These are phyloP conservation scores for Scyliorhinus canicula DNA, from an alignment of 2,797 vertebrate genomes.

Conservation along the genomic window DNA sequence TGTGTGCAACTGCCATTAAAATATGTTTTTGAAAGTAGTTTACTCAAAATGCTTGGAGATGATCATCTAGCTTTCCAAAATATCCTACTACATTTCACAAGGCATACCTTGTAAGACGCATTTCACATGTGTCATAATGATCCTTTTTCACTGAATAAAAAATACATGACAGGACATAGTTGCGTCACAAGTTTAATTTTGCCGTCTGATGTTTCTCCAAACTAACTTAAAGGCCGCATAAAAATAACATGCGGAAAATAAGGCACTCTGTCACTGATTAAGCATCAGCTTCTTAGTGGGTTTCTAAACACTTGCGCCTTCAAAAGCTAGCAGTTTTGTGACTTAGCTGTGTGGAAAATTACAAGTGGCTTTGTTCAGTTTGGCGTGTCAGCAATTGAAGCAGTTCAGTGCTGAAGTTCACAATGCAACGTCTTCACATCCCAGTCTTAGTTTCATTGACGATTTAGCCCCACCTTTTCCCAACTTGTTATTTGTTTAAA, in stretches of 20 bases:
- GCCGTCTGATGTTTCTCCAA: background rate
- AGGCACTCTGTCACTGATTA: background rate
- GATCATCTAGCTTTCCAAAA: background rate
- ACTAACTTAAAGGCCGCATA: background rate
- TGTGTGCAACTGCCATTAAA: background rate
- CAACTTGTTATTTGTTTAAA: background rate
- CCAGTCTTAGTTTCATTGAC: background rate
- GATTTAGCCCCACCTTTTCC: background rate
- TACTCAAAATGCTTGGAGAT: background rate
- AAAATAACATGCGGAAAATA: background rate
- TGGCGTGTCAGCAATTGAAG: background rate
- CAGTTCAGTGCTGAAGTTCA: background rate
- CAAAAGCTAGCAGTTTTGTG: background rate
- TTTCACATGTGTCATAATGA: background rate
- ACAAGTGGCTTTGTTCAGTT: background rate
- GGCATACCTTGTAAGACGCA: background rate
- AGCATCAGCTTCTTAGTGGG: background rate
- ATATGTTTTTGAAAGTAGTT: background rate
- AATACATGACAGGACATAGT: background rate
- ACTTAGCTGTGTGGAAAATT: background rate
- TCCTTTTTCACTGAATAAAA: background rate
- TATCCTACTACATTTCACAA: background rate
- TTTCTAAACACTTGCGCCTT: background rate
- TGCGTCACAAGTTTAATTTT: background rate
- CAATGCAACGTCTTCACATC: background rate